Conservation (phyloP, 1,140 invertebrate genomes). For the Coelopa frigida region DNA sequence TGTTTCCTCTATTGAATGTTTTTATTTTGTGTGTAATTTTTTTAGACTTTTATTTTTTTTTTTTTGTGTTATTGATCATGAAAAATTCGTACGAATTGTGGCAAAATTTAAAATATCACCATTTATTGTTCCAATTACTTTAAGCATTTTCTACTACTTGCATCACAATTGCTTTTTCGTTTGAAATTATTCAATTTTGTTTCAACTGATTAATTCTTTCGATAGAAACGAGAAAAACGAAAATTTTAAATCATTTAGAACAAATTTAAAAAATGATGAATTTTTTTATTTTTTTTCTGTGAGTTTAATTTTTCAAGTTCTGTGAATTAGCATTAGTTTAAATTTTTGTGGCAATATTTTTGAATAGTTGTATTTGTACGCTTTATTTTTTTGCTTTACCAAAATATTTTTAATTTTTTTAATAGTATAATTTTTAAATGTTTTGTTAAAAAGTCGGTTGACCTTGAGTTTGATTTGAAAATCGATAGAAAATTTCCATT, state of each 20-base stretch:
- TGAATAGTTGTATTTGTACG: conserved; percentile 2
- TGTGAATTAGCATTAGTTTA: no score
- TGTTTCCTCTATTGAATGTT: not conserved
- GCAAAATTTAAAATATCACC: no score
- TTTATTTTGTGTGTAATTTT: not conserved
- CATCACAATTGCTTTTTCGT: not conserved
- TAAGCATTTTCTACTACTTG: not conserved
- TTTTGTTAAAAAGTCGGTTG: no score
- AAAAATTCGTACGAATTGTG: no score
- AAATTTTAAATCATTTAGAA: not conserved
- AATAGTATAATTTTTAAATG: not conserved
- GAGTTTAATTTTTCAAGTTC: no score
- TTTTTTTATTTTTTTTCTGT: conserved; percentile 9
- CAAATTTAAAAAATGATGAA: not conserved
- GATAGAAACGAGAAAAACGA: no score
- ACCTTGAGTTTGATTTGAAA: no score
- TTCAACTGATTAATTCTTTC: no score
- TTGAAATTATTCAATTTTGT: conserved; percentile 3
- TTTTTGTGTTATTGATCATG: not conserved
- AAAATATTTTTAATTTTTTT: not conserved
- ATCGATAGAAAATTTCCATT: no score
- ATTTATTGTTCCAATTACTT: no score
- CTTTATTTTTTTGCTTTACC: conserved; percentile 6
- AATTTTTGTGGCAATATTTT: no score
- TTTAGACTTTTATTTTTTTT: not conserved